phyloP scores from a whole-genome alignment of 2,113 vertebrate genomes.

The Hemicordylus capensis region DNA sequence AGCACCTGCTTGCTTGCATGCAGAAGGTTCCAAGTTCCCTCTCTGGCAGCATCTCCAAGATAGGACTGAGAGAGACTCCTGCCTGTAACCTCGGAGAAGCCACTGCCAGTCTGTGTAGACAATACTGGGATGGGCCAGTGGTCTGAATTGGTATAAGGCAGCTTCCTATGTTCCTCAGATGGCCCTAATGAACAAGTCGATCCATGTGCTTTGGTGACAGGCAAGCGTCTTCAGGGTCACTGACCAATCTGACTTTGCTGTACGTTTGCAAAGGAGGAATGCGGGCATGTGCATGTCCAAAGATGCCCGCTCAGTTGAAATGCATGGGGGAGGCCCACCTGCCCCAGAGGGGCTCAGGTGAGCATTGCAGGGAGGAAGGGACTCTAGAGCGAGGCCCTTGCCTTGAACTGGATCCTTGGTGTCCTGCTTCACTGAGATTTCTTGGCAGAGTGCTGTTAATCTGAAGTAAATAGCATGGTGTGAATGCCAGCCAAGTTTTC shows the following conservation, averaged over 20 bases:
- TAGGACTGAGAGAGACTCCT: too few relatives aligned
- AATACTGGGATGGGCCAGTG: too few relatives aligned
- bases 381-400: too few relatives aligned
- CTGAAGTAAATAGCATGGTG: neutral
- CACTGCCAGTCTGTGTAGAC: too few relatives aligned
- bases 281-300: neutral
- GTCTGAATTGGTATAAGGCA: too few relatives aligned
- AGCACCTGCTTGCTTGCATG: too few relatives aligned
- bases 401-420: neutral
- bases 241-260: neutral
- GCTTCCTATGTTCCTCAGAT: too few relatives aligned
- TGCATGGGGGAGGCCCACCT: neutral
- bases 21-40: too few relatives aligned
- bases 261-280: neutral
- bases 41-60: too few relatives aligned
- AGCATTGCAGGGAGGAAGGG: too few relatives aligned
- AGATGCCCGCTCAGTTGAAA: neutral
- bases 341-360: too few relatives aligned
- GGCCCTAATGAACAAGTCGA: neutral
- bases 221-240: neutral
- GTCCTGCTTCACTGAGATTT: neutral
- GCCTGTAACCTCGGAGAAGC: too few relatives aligned
- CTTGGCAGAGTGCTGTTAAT: constrained; percentile 2
- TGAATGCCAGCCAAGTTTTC: neutral
- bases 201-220: neutral